Conservation (phyloP, 2,888 invertebrate genomes). For the Sepiola atlantica region DNA sequence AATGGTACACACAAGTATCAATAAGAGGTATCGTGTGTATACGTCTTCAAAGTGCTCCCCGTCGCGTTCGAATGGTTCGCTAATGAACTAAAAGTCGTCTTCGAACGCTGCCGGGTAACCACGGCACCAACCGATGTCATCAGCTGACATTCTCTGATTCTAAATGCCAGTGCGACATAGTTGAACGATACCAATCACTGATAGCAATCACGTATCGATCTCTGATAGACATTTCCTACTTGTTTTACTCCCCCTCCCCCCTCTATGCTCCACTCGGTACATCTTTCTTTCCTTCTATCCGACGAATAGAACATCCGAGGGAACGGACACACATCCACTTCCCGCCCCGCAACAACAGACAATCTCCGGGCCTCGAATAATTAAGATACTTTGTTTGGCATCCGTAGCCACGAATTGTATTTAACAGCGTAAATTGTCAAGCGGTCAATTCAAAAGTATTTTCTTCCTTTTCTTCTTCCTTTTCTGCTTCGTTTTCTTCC, state of each 20-base stretch:
- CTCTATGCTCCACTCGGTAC: too few relatives aligned
- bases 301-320: too few relatives aligned
- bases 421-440: not conserved
- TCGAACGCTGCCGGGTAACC: not conserved
- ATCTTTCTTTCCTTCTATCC: not conserved
- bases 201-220: not conserved
- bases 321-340: not conserved
- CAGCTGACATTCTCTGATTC: not conserved
- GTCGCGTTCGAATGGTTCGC: not conserved
- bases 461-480: too few relatives aligned
- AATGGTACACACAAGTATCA: not conserved
- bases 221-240: not conserved
- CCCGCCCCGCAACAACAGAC: not conserved
- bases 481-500: too few relatives aligned
- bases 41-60: not conserved
- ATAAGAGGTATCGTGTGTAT: not conserved
- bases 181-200: slow-evolving; percentile 8
- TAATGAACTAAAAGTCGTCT: not conserved
- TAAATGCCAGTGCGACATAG: slow-evolving; percentile 3
- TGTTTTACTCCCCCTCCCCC: not conserved
- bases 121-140: not conserved
- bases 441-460: not conserved
- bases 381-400: not conserved
- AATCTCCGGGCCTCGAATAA: not conserved
- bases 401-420: not conserved